Base-by-base conservation (phyloP, 2,888 invertebrate genomes). In the Archaeoteleia sp. region DNA sequence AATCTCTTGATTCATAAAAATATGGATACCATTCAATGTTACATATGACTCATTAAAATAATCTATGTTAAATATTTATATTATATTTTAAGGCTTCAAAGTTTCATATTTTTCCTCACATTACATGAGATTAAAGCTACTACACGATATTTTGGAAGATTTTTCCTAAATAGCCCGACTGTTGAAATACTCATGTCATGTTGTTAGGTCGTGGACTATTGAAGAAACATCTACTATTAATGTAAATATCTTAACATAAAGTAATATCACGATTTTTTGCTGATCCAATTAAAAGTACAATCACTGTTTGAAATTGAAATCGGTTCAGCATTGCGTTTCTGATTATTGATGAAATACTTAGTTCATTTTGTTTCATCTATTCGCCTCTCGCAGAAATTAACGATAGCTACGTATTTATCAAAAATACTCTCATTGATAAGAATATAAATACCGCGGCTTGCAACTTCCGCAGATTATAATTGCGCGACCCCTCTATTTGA, bases 381-480 rank as follows among this genome's bases (percentile, higher is more conserved):
- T 8, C 12, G 23, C 23, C 7, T 40, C 39, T 9, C 23, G 4
- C 7, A 23, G 10, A 23, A 40, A 14, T 40, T 20, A 15, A 23
- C 10, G 10, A 15, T 9, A 15, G 12, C 9, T 40, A 40, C 6
- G 3, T 12, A 40, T n/a, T 23, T 40, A 23, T 40, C 35, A 40
- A 40, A 40, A 48, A 35, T 35, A 25, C 25, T 35, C n/a, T 25
- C 14, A 35, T 25, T 35, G 48, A 48, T 48, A 48, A 48, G 23
- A 32, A 23, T 48, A 46, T 25, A 48, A 48, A 20, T 15, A 8
- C 25, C 14, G 35, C 30, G 35, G 35, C 34, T 1, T 30, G 6
- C 27, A n/a, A 23, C 25, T 25, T 7, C 1, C 25, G 39, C 39
- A n/a, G 10, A 23, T 40, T 10, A 40, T 12, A 23, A 12, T 40